Base-by-base conservation (phyloP, 2,113 vertebrate species). In the Colossoma macropomum region DNA sequence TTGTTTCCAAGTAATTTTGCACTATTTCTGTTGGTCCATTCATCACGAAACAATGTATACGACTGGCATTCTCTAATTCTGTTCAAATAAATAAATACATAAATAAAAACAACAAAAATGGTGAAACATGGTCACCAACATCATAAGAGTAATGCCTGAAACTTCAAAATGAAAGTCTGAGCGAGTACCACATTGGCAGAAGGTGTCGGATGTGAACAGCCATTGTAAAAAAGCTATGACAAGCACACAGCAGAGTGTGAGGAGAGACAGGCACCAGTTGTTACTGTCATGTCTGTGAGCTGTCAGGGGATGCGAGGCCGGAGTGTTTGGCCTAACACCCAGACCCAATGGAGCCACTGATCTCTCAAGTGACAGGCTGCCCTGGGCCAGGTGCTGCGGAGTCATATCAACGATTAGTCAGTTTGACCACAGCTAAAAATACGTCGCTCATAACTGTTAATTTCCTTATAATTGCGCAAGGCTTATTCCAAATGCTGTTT, bases 181-280 rank as follows among this genome's bases (percentile, higher is more conserved):
- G 48, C 34, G 25, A 30, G 7, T 69, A 32, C 32, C 27, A 16
- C 48, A 32, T 15, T 66, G 23, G 62, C 10, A 9, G 63, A 82
- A 68, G 62, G 50, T 82, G 21, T 27, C 23, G 54, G 60, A 80
- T 81, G 28, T 68, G 66, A 59, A 50, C 1, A 75, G 73, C 32
- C 38, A 60, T 85, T 76, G 78, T 85, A 63, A 86, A 72, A 48
- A 48, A 68, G 56, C 76, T 25, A 71, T 62, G 59, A 71, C 62
- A 10, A 60, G 75, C 48, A 56, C 21, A n/a, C 71, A 82, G 34
- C 59, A 75, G 72, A 75, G 11, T 13, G 66, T 90, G 92, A 87
- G 89, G 90, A 93, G 91, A 52, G 48, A 62, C 68, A 72, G 75
- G 52, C 27, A 68, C 77, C 93, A 93, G 93, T 93, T 95, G 92